Percentiles rank a stretch among this genome's conserved stretches.
phyloP scores from a whole-genome alignment of 2,888 invertebrate genomes.

The Helleia helle region DNA sequence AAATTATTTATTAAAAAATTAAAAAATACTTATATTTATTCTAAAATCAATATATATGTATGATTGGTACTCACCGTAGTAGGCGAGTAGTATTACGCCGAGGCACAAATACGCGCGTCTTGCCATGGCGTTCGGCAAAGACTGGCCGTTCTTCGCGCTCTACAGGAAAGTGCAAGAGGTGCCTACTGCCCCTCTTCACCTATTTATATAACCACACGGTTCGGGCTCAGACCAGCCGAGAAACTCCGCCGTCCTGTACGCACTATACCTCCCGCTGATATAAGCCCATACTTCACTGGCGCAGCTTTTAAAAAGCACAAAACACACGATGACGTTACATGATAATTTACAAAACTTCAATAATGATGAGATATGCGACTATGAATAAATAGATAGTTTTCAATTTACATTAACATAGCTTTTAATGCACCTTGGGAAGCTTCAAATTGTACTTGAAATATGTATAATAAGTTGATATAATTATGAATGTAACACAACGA shows the following conservation, averaged over 20 bases:
- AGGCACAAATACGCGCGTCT: conserved; percentile 69
- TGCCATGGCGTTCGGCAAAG: conserved; percentile 70
- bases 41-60: background rate
- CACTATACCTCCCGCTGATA: conserved; percentile 39
- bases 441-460: no score
- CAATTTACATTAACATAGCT: no score
- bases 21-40: background rate
- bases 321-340: conserved; percentile 30
- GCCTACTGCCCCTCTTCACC: conserved; percentile 68
- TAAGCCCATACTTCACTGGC: conserved; percentile 36
- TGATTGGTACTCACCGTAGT: conserved; percentile 56
- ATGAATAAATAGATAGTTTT: conserved; percentile 2
- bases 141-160: conserved; percentile 57
- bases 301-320: conserved; percentile 53
- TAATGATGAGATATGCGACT: background rate
- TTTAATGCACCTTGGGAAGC: no score
- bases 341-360: conserved; percentile 20
- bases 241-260: conserved; percentile 46
- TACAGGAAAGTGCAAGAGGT: conserved; percentile 69
- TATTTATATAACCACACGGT: conserved; percentile 67
- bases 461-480: no score
- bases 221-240: conserved; percentile 38
- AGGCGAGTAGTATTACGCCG: conserved; percentile 59
- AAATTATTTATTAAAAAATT: no score
- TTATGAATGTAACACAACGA: no score